Evolutionary conservation across 1,140 invertebrate species (phyloP).

Genomic region (Phthorimaea operculella): DNA sequence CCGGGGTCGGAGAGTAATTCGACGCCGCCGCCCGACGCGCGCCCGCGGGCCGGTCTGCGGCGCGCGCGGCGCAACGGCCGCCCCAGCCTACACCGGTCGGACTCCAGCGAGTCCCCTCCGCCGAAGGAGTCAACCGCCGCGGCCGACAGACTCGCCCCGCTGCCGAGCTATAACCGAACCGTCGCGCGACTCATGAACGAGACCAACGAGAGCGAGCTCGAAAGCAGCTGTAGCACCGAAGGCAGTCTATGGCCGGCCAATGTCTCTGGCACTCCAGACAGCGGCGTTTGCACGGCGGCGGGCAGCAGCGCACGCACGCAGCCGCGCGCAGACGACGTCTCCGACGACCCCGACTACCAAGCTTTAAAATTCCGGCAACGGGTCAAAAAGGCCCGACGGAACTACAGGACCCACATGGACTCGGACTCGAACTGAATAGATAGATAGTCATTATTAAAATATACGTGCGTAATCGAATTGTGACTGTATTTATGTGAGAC

Average conservation of each 20-base stretch:
- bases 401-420: slow-evolving; percentile 68
- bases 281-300: slow-evolving; percentile 37
- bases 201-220: slow-evolving; percentile 62
- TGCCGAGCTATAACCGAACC: slow-evolving; percentile 39
- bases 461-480: slow-evolving; percentile 16
- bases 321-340: slow-evolving; percentile 36
- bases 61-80: slow-evolving; percentile 37
- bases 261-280: slow-evolving; percentile 35
- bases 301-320: slow-evolving; percentile 36
- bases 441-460: slow-evolving; percentile 18
- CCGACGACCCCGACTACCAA: slow-evolving; percentile 63
- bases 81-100: slow-evolving; percentile 37
- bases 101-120: slow-evolving; percentile 52
- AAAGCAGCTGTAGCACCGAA: slow-evolving; percentile 62
- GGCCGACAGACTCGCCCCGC: slow-evolving; percentile 28
- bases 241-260: slow-evolving; percentile 33
- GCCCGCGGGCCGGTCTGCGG: slow-evolving; percentile 31
- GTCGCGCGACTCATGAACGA: slow-evolving; percentile 59
- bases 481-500: slow-evolving; percentile 16
- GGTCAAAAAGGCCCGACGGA: slow-evolving; percentile 66
- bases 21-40: slow-evolving; percentile 32
- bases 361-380: slow-evolving; percentile 64
- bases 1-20: slow-evolving; percentile 33
- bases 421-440: slow-evolving; percentile 68
- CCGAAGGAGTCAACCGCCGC: slow-evolving; percentile 29